Base-by-base conservation (phyloP, 2,797 vertebrate species). In the Pagetopsis macropterus region DNA sequence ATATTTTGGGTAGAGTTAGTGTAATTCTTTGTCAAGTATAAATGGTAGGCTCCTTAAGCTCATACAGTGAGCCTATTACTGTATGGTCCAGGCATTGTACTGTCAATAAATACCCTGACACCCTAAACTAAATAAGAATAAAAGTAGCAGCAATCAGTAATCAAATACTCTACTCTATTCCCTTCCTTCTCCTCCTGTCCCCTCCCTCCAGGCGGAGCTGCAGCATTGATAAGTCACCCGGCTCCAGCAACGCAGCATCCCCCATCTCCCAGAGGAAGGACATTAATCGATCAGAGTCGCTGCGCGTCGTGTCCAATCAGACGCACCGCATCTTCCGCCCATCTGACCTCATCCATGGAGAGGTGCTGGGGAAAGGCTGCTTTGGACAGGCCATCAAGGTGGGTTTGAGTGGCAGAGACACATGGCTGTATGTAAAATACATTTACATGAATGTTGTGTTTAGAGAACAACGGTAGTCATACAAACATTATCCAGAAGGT, bases 301-400 rank as follows among this genome's bases (percentile, higher is more conserved):
- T 99, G 31, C 96, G 97, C 0, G 93, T 96, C 0, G 96, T 97
- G 69, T 96, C 96, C 44, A 95, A 88, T 74, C 94, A 90, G 0
- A 91, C 94, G 0, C 97, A 99, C 78, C 96, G 98, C 54, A 98
- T 99, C 92, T 99, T 99, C 93, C 96, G 98, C 4, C 96, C 98
- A 0, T 99, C 97, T 0, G 98, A 99, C 87, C 96, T 99, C 75
- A 99, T 99, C 90, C 97, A 98, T 0, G 98, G 98, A 41, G 98
- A 99, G 82, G 98, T 99, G 85, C 87, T 99, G 56, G 98, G 98
- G 44, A 98, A 97, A 64, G 98, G 98, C 85, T 99, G 96, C 93
- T 99, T 98, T 0, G 98, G 97, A 44, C 98, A 98, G 81, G 98
- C 98, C 86, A 98, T 99, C 87, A 99, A 99, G 97, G 98, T 99